phyloP scores from a whole-genome alignment of 2,113 vertebrate genomes.

The Ploceus nigricollis region DNA sequence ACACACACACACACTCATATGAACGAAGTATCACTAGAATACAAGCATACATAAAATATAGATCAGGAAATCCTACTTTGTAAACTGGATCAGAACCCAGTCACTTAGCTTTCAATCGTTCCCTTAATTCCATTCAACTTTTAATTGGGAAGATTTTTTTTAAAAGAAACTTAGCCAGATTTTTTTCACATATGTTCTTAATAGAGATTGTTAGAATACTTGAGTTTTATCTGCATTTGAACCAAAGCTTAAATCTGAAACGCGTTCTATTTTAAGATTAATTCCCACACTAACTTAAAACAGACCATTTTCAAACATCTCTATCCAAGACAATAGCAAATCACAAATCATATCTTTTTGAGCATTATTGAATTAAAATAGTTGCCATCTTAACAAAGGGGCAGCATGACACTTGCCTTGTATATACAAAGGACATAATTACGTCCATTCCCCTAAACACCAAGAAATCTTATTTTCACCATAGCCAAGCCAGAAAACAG shows the following conservation, averaged over 20 bases:
- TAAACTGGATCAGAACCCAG: neutral
- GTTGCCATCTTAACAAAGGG: neutral
- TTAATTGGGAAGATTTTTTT: neutral
- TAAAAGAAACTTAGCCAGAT: neutral
- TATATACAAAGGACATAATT: neutral
- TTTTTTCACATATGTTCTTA: neutral
- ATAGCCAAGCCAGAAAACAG: neutral
- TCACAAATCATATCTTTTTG: neutral
- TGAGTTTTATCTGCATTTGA: neutral
- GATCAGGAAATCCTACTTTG: neutral
- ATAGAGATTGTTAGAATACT: neutral
- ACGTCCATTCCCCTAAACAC: neutral
- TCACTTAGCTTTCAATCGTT: neutral
- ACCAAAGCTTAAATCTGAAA: neutral
- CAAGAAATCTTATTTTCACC: neutral
- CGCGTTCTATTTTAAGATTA: neutral
- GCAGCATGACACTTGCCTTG: neutral
- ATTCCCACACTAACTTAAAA: neutral
- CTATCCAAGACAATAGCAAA: neutral
- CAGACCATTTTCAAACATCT: neutral
- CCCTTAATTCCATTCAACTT: neutral
- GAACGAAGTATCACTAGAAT: neutral
- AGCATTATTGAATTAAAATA: neutral
- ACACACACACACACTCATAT: neutral
- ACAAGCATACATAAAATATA: neutral